Conservation (phyloP, 2,797 vertebrate species). For the Dryobates pubescens region DNA sequence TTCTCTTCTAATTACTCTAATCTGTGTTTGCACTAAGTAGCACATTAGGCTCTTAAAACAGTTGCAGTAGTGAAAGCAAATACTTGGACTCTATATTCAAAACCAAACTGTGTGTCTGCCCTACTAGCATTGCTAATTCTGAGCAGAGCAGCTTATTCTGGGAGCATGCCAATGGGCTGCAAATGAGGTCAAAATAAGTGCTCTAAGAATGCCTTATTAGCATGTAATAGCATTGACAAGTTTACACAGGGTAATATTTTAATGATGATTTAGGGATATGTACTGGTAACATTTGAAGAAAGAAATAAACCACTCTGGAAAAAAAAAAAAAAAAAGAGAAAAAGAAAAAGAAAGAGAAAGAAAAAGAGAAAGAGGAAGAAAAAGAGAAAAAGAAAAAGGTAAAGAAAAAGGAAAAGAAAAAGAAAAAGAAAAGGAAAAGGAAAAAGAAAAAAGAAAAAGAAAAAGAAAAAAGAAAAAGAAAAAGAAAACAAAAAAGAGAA, state of each 20-base stretch:
- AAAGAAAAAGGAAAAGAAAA: too few species aligned
- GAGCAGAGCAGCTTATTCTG: neutral
- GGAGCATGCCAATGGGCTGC: neutral
- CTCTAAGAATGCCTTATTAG: neutral
- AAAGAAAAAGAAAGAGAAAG: too few species aligned
- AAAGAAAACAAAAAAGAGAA: too few species aligned
- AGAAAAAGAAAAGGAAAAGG: too few species aligned
- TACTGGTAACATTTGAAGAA: neutral
- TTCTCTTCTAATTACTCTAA: neutral
- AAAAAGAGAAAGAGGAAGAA: too few species aligned
- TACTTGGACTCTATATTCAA: neutral
- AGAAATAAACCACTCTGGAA: neutral
- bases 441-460: neutral
- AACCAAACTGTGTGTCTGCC: neutral
- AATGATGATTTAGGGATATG: neutral
- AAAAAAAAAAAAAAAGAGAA: neutral
- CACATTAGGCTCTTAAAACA: neutral
- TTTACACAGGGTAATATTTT: neutral
- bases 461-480: neutral
- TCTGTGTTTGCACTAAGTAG: neutral
- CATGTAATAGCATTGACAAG: neutral
- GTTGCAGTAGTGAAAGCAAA: neutral
- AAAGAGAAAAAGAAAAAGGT: too few species aligned
- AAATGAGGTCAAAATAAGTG: neutral
- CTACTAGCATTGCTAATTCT: neutral